Evolutionary conservation across 2,888 invertebrate species (phyloP).

Genomic region (Noctua janthe): DNA sequence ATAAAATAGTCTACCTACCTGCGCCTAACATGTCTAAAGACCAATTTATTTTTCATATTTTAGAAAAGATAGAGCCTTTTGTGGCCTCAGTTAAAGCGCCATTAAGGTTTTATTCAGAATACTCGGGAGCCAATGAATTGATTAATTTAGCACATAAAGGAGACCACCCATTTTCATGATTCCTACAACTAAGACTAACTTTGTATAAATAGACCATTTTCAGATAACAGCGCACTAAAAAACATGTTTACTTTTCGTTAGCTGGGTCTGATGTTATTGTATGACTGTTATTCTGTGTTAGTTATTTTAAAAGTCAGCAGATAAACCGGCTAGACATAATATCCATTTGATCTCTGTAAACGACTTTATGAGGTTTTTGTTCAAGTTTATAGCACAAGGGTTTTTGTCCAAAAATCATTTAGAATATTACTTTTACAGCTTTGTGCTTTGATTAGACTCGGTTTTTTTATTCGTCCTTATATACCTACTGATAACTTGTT

Average conservation of each 20-base stretch:
- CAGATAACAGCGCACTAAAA: not conserved
- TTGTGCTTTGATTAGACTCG: not conserved
- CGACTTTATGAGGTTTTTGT: not conserved
- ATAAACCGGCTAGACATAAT: conserved; percentile 5
- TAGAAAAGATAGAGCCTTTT: not conserved
- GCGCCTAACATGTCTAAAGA: not conserved
- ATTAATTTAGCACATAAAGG: not conserved
- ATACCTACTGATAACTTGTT: too few species aligned
- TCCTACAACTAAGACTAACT: not conserved
- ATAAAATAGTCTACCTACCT: conserved; percentile 14
- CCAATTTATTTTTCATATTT: not conserved
- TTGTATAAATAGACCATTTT: conserved; percentile 6
- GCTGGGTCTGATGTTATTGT: conserved; percentile 5
- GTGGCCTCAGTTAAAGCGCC: not conserved
- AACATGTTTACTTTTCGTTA: not conserved
- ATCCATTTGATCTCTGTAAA: not conserved
- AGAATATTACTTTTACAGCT: not conserved
- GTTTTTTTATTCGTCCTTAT: not conserved
- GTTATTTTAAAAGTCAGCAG: not conserved
- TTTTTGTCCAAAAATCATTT: not conserved
- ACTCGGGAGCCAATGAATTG: conserved; percentile 6
- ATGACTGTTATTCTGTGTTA: not conserved
- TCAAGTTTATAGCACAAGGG: too few species aligned
- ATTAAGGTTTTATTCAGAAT: conserved; percentile 15
- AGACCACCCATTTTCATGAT: not conserved